Percentiles rank a stretch among this genome's conserved stretches.
Conservation (phyloP, 2,797 vertebrate species). For the Leucoraja ocellata region DNA sequence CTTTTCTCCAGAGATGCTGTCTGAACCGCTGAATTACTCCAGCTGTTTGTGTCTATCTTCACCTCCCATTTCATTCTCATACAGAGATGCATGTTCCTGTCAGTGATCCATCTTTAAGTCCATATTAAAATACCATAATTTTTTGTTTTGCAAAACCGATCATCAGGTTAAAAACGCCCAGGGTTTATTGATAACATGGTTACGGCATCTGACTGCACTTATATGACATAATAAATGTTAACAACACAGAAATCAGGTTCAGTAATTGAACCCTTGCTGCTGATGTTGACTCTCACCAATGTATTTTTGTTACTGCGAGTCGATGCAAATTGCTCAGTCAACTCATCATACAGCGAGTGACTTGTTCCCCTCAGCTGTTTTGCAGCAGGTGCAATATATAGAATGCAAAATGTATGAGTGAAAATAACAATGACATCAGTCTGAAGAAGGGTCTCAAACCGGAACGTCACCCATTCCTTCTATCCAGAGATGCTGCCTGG, state of each 20-base stretch:
- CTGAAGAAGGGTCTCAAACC: too few species aligned
- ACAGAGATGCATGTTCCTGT: neutral
- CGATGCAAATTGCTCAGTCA: neutral
- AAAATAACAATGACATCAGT: neutral
- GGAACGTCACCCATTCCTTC: too few species aligned
- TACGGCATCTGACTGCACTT: neutral
- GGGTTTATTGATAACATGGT: neutral
- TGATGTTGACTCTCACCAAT: slow-evolving; percentile 7
- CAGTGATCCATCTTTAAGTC: neutral
- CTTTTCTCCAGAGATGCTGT: too few species aligned
- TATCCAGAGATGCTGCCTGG: too few species aligned
- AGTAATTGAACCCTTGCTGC: neutral
- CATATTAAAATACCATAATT: neutral
- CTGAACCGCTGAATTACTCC: too few species aligned
- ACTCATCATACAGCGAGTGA: neutral
- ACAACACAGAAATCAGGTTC: neutral
- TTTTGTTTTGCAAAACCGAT: neutral
- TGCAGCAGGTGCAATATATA: neutral
- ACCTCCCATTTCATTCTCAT: neutral
- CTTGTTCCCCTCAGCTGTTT: neutral
- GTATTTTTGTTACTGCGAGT: neutral
- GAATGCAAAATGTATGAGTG: neutral
- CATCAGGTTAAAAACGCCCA: neutral
- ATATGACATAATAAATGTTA: neutral
- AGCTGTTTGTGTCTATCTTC: too few species aligned